A percentile compares a stretch with the other conserved stretches of the same genome.
These are phyloP conservation scores for Sphenopsis melanotis DNA, from an alignment of 2,797 vertebrate genomes.

Conservation along the genomic window DNA sequence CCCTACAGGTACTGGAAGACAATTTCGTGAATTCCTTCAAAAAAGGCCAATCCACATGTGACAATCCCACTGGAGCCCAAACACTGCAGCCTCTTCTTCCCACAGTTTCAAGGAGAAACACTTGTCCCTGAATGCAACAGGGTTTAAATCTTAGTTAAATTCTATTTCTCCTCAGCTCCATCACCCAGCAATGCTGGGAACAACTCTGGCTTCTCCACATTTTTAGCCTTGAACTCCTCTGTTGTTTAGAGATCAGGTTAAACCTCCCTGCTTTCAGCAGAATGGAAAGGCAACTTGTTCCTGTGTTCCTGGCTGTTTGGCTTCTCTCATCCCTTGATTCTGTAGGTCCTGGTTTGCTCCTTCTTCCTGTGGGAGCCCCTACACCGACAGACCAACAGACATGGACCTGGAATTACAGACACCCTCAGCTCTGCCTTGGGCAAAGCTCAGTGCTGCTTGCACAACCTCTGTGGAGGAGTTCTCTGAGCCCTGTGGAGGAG, in stretches of 20 bases:
- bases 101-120: neutral
- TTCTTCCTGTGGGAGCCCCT: neutral
- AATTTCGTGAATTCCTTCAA: neutral
- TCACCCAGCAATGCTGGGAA: neutral
- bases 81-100: neutral
- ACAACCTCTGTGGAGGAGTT: neutral
- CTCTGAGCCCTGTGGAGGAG: neutral
- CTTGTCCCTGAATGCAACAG: neutral
- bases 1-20: neutral
- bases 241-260: neutral
- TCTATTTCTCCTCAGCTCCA: neutral
- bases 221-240: neutral
- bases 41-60: neutral
- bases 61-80: neutral
- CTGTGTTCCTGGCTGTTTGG: neutral
- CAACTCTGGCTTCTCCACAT: neutral
- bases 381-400: fast-evolving
- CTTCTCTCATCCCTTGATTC: neutral
- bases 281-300: neutral
- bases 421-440: neutral
- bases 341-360: neutral
- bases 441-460: neutral
- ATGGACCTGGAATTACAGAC: neutral
- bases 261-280: neutral
- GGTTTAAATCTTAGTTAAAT: neutral